Base-by-base conservation (phyloP, 2,113 vertebrate species). In the Nannospalax galili region DNA sequence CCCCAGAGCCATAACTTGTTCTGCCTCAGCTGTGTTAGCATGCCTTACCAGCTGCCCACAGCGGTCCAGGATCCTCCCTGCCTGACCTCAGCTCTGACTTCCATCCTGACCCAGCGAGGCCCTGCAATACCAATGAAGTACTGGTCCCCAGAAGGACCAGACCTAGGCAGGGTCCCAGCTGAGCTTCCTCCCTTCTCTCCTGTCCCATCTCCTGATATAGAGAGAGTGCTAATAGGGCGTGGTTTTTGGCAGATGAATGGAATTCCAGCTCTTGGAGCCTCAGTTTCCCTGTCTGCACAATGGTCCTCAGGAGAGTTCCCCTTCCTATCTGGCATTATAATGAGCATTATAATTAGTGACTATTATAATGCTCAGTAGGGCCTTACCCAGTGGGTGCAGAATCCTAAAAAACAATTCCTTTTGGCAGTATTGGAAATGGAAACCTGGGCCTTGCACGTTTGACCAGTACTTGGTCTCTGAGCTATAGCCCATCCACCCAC, bases 301-400 rank as follows among this genome's bases (percentile, higher is more conserved):
- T 5, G 35, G 15, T 28, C 78, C 48, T 37, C 30, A 22, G 64
- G 56, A 64, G 16, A 52, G 37, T 20, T 62, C n/a, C 62, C 22
- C 7, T 78, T 37, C 48, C 35, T 5, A 3, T 1, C 7, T 22
- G 48, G 20, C 32, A 58, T 48, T 5, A 28, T 37, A 0, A 3
- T 2, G 8, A 14, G 0, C 2, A n/a, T n/a, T n/a, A n/a, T n/a
- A n/a, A n/a, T n/a, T n/a, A n/a, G n/a, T n/a, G n/a, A n/a, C n/a
- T n/a, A 58, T 48, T 5, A 28, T 37, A 0, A 3, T 2, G 8
- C 15, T 0, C 2, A 22, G 1, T 72, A 26, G 42, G 7, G 15
- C 52, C 17, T 35, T 37, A 6, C 28, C 37, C 45, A 32, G 26
- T 1, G 7, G 37, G 32, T 7, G 1, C 5, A 14, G 74, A 69